Evolutionary conservation across 35 echinoderm and acorn worm genomes (phyloP), one percentile per base, ranked within the genome.

Genomic region (Diadema setosum): DNA sequence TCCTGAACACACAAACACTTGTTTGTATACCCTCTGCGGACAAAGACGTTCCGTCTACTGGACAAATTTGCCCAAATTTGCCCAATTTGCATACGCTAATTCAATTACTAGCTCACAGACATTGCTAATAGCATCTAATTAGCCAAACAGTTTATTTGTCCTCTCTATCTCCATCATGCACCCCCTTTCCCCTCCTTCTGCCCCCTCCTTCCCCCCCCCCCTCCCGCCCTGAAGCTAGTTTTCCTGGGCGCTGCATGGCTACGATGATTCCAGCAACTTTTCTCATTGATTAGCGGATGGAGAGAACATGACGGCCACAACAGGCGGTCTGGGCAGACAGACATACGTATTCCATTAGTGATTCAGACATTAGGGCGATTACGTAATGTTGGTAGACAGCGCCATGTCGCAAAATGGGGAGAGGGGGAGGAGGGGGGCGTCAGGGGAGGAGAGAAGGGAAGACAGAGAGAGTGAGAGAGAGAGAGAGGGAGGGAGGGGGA

Each of bases 21-120:
- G n/a, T n/a, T n/a, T n/a, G n/a, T n/a, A n/a, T n/a, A n/a, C n/a
- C n/a, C n/a, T n/a, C n/a, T n/a, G n/a, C n/a, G n/a, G n/a, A n/a
- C n/a, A n/a, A n/a, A n/a, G n/a, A n/a, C n/a, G n/a, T n/a, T n/a
- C n/a, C n/a, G n/a, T n/a, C n/a, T n/a, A n/a, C n/a, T n/a, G n/a
- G n/a, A n/a, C n/a, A n/a, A n/a, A n/a, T n/a, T n/a, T n/a, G n/a
- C n/a, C n/a, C 49, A 2, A 7, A 78, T 78, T 78, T 78, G 9
- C 37, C n/a, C 24, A 14, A 11, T 41, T n/a, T 42, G 44, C 39
- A 44, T 78, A 20, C 37, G 44, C 73, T 78, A 78, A 78, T 78
- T 78, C 18, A 78, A 78, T 78, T 78, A 78, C 44, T 78, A 41
- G 40, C 39, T 42, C 27, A 32, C 73, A 78, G 73, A 78, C 73